Evolutionary conservation across 1,140 invertebrate genomes (phyloP), one percentile per base, ranked within the genome.

Genomic region (Mamestra configurata): DNA sequence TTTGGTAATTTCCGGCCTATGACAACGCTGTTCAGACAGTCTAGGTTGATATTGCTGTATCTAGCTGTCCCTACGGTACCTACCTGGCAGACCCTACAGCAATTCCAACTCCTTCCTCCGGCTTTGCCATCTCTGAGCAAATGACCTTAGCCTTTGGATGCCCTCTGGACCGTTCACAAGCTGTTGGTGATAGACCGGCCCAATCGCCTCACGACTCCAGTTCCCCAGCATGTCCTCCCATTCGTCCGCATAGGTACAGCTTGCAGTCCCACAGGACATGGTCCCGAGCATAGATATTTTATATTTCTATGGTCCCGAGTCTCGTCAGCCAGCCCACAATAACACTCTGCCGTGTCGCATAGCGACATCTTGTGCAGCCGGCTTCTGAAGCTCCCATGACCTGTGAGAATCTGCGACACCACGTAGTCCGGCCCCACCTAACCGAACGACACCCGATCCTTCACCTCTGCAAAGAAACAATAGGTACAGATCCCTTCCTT

Each of bases 271-370:
- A 57, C 24, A 27, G 55, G 8, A 57, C 22, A n/a, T n/a, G n/a
- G n/a, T n/a, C n/a, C n/a, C n/a, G n/a, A n/a, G n/a, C n/a, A n/a
- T n/a, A n/a, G n/a, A n/a, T n/a, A n/a, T n/a, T n/a, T n/a, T n/a
- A n/a, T n/a, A n/a, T n/a, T n/a, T n/a, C n/a, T n/a, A 57, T 57
- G 55, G 22, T 57, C 55, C 51, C 20, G 24, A 27, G 20, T 57
- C 7, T 57, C 55, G 0, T 57, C 55, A 1, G 8, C 22, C 24
- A 20, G 22, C 8, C 55, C 55, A 15, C 55, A 57, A 5, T 57
- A 57, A 13, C 55, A 27, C 3, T 27, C 10, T 0, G 18, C 22
- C 6, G 20, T 24, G 6, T 55, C 53, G 18, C 8, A 24, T 11
- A 55, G 20, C 53, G 18, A 8, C 53, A 55, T 55, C 7, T 0